Evolutionary conservation across 2,888 invertebrate species (phyloP), one percentile per base, ranked within the genome.

Genomic region (Drosophila subquinaria): DNA sequence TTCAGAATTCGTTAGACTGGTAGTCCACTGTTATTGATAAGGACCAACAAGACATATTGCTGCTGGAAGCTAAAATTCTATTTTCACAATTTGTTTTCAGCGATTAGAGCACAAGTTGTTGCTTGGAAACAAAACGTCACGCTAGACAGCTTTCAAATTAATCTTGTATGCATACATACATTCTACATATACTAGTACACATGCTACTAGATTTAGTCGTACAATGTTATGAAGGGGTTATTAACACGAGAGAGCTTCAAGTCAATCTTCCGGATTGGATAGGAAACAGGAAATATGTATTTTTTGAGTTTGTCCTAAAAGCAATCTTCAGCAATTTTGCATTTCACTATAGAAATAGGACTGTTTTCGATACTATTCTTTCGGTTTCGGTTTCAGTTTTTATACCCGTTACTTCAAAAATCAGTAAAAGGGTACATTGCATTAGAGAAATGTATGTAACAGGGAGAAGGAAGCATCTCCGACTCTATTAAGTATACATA

Each of bases 91-190:
- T 64, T 15, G 47, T 52, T 30, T 56, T 15, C 0, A 23, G 61
- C 45, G 80, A 76, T 76, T 79, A 76, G 76, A 30, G 40, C 38
- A 66, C 30, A 50, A 36, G 42, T 42, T 57, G 77, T 42, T 57
- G 77, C 81, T 48, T 80, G 77, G 81, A 77, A 77, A 80, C 76
- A 76, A 48, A 74, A 42, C 55, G 69, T 69, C 40, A 61, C 64
- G 61, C 62, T 62, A 65, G 65, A 66, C 65, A 61, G 60, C 51
- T 60, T 60, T 79, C 20, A 56, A 76, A 70, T 70, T 63, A 76
- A 79, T 76, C 80, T 63, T 27, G 30, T 38, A 56, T 15, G 47
- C n/a, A 53, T 20, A 47, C 51, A 45, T 3, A 43, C 17, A 52
- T 20, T 51, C 35, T 61, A 69, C 30, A 36, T 36, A 42, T n/a